Evolutionary conservation across 2,113 vertebrate genomes (phyloP), one percentile per base, ranked within the genome.

Genomic region (Clarias magur): DNA sequence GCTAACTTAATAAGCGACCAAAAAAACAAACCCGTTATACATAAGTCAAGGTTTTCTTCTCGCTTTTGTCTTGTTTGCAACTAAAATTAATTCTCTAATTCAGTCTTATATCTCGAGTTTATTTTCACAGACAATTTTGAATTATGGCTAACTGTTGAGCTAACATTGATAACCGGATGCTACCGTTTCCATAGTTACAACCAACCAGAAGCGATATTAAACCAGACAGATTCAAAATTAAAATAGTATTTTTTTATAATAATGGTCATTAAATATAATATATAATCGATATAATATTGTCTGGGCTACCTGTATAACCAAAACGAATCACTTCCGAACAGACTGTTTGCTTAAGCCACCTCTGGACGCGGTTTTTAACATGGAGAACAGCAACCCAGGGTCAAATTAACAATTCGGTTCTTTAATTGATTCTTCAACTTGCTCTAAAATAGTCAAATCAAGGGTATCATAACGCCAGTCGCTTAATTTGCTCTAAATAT

Each of bases 321-420:
- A 80, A 80, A 60, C 19, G 12, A 38, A 38, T 21, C 7, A 80
- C 8, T 5, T 60, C 3, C 0, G 12, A 3, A 38, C 1, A 59
- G 60, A 38, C 25, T 60, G 34, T 21, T 30, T 19, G 8, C 9
- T 34, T 80, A 34, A 8, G 19, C 7, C 78, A 27, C 54, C 25
- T 34, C 30, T n/a, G 21, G 7, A 3, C 10, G 16, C 34, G 21
- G 19, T 21, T 21, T 34, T 25, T 5, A 2, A 76, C 25, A 21
- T 21, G 1, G 16, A 21, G 68, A 72, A 72, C 1, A 21, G 3
- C 30, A 34, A 70, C 16, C 25, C 25, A 9, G 2, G 0, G 0
- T 67, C 4, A 30, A 30, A 30, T 73, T 9, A 76, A 76, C 23
- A 48, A 82, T 53, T 65, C 80, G 80, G 23, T 82, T 82, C 80